Evolutionary conservation across 2,113 vertebrate genomes (phyloP).

Genomic region (Geococcyx californianus): DNA sequence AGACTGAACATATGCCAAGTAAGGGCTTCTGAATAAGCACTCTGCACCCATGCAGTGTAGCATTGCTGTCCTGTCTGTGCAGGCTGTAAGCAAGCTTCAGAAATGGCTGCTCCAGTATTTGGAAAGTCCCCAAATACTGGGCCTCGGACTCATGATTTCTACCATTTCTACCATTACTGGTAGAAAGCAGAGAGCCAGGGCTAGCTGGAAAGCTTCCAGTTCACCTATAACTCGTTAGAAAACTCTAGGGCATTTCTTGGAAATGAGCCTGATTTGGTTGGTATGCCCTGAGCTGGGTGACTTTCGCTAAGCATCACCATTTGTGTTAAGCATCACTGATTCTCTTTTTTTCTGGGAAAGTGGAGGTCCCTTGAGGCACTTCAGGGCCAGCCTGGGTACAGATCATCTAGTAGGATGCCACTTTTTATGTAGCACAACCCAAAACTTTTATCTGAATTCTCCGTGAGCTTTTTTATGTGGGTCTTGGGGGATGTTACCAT

Average conservation of each 20-base stretch:
- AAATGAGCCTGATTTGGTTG: not conserved
- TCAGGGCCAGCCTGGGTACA: not conserved
- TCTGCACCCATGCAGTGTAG: not conserved
- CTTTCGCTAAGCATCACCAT: not conserved
- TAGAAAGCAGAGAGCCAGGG: not conserved
- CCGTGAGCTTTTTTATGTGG: not conserved
- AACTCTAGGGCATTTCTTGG: not conserved
- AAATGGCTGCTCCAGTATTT: not conserved
- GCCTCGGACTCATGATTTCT: not conserved
- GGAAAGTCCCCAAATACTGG: not conserved
- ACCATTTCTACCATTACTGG: no score
- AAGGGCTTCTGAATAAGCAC: not conserved
- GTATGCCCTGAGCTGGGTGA: not conserved
- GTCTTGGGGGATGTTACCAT: not conserved
- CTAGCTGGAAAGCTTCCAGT: not conserved
- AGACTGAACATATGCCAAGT: rapidly evolving
- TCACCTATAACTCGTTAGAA: not conserved
- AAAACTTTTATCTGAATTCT: not conserved
- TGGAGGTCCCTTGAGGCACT: not conserved
- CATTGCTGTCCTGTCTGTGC: rapidly evolving
- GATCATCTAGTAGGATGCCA: not conserved
- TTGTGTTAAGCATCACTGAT: not conserved
- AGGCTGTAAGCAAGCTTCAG: not conserved
- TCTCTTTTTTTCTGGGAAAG: not conserved
- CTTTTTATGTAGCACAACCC: not conserved